Evolutionary conservation across 1,140 invertebrate genomes (phyloP), one percentile per base, ranked within the genome.

Genomic region (Lepeophtheirus salmonis): DNA sequence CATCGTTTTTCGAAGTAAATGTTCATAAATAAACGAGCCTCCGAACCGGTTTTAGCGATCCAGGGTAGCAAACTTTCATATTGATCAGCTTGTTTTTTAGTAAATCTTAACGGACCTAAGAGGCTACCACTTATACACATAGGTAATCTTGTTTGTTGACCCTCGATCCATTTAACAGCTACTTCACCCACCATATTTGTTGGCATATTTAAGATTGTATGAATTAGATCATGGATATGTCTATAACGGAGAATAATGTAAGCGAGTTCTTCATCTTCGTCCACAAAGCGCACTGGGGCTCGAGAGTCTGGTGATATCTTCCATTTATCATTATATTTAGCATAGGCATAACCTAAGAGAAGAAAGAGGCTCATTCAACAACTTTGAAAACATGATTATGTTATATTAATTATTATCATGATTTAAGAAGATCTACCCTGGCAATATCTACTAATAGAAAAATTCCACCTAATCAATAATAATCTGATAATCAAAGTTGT

Each of bases 231-330:
- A 71, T 98, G 95, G 16, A 84, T 82, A 74, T 98, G 91, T 64
- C 95, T 79, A 70, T 97, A 97, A 50, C 95, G 75, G 72, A 92
- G 88, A 83, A 97, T 94, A 2, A 97, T 82, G 74, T 97, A 98
- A 17, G 89, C 88, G 56, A 95, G 71, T 63, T 95, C 82, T 3
- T 82, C 71, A 72, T 98, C 86, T n/a, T 41, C 30, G 67, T 90
- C 80, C 23, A 98, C 78, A 73, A 96, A 98, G 66, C 84, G 82
- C 0, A 97, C 91, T 25, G 81, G 75, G 63, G 82, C 72, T 65
- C 95, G 77, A 26, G 84, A 83, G 75, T 98, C 92, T 2, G 94
- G 89, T 14, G 85, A 88, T n/a, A 96, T 87, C 66, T 84, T 79
- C 81, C 86, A 65, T 14, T 74, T 41, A 20, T 20, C 18, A 13